These are phyloP conservation scores for Eidolon dupreanum DNA, from an alignment of 2,797 vertebrate species.

Conservation along the genomic window DNA sequence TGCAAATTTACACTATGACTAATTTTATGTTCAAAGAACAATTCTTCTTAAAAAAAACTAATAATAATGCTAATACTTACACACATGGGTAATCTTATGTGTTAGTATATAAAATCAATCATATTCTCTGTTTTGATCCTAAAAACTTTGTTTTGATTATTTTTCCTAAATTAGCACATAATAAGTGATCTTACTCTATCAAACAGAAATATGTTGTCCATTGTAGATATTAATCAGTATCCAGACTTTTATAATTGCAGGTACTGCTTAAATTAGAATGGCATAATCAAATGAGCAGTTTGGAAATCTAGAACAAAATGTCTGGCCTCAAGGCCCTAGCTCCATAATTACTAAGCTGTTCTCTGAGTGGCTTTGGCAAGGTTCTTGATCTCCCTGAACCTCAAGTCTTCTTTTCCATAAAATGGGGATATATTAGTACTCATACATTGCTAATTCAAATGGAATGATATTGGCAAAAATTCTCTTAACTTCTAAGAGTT, in stretches of 20 bases:
- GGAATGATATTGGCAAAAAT: not conserved
- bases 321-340: not conserved
- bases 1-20: not conserved
- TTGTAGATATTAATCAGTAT: conserved; percentile 16
- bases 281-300: conserved; percentile 10
- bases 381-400: not conserved
- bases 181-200: not conserved
- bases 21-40: not conserved
- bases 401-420: not conserved
- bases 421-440: not conserved
- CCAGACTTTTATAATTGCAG: conserved; percentile 1
- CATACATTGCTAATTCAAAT: not conserved
- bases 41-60: not conserved
- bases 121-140: not conserved
- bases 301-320: conserved; percentile 9
- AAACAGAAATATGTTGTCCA: not conserved
- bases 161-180: conserved; percentile 27
- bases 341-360: not conserved
- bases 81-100: not conserved
- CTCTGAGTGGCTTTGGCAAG: not conserved
- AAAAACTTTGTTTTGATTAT: not conserved
- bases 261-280: not conserved
- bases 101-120: not conserved
- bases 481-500: not conserved
- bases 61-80: not conserved